These are phyloP conservation scores for Cecidostiba fungosa DNA, from an alignment of 2,888 invertebrate genomes.

Conservation along the genomic window DNA sequence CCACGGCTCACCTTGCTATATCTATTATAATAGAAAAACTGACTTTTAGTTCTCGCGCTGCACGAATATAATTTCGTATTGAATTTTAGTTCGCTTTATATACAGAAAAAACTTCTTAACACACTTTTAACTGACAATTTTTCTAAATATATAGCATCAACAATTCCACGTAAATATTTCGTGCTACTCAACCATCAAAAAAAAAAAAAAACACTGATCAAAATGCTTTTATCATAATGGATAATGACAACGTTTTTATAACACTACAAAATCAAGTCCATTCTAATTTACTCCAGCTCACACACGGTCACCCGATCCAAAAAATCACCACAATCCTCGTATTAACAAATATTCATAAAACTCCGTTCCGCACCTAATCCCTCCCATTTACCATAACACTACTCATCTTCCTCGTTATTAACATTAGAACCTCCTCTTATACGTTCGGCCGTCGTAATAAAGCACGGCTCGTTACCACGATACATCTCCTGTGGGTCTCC, in stretches of 20 bases:
- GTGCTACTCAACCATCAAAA: no score
- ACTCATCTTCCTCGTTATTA: neutral
- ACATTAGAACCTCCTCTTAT: neutral
- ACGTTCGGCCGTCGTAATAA: neutral
- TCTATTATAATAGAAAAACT: neutral
- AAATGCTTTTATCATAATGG: no score
- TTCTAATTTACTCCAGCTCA: no score
- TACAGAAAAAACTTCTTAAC: neutral
- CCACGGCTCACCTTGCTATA: neutral
- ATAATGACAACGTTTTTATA: no score
- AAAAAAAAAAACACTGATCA: no score
- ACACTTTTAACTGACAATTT: no score
- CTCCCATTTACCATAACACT: conserved; percentile 12
- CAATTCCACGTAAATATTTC: no score
- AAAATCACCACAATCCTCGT: no score
- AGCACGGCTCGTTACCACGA: neutral
- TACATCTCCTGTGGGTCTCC: neutral
- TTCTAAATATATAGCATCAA: no score
- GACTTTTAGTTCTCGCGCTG: neutral
- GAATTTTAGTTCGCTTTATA: neutral
- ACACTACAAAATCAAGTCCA: no score
- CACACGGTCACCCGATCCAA: no score
- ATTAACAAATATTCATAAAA: neutral
- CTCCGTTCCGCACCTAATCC: neutral
- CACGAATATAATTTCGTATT: neutral